Base-by-base conservation (phyloP, 2,113 vertebrate genomes). In the Bungarus multicinctus region DNA sequence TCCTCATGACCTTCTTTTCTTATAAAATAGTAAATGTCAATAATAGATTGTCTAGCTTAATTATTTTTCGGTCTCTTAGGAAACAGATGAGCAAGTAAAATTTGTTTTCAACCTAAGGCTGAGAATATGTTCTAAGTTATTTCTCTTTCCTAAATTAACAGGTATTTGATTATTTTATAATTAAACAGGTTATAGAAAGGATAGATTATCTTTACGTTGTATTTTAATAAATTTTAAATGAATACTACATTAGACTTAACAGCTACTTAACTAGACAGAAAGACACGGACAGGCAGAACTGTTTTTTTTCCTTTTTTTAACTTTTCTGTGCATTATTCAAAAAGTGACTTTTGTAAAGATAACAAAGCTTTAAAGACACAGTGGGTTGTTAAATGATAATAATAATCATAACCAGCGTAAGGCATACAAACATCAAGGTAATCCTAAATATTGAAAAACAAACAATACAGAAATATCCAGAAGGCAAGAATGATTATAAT, bases 151-250 rank as follows among this genome's bases (percentile, higher is more conserved):
- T 50, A 14, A 85, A 45, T 87, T 57, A 57, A 57, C 7, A 2
- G 50, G 34, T 22, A 34, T 34, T 58, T 87, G 18, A 45, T 92
- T n/a, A 60, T 39, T 86, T 85, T 90, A 86, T 30, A 60, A 90
- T 86, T 90, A 52, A 60, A 64, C 4, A 30, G 60, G n/a, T 43
- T 85, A 16, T 85, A 57, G 18, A 55, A 91, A 89, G 50, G 91
- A 58, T 60, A 47, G 50, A 91, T 64, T 60, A 30, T 45, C 34
- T 2, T 60, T 95, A 55, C 30, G 69, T 50, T 91, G 86, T 90
- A 93, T 89, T 90, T 90, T 89, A 90, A 20, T 43, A 91, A 85
- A 95, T 64, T 90, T 74, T 14, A 52, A 85, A 85, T 47, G 50
- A 88, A 52, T n/a, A 11, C 30, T 87, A 43, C 57, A 54, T 14